Evolutionary conservation across 2,113 vertebrate genomes (phyloP).

Genomic region (Prochilodus magdalenae): DNA sequence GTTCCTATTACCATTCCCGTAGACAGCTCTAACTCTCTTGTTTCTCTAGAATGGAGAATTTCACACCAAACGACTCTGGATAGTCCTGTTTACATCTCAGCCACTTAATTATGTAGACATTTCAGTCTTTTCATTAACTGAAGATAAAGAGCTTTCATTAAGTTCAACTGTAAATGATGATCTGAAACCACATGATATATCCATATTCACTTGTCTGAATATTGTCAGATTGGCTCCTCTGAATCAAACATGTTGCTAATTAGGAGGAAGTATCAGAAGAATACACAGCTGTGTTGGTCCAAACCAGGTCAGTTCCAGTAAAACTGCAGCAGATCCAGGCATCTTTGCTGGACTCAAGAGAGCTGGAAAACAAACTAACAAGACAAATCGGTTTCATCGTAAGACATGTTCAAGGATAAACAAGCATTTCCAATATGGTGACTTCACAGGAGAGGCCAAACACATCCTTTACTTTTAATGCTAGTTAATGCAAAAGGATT

Average conservation of each 20-base stretch:
- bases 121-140: no score
- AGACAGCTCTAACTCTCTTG: no score
- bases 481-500: no score
- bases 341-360: neutral
- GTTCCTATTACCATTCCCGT: no score
- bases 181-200: neutral
- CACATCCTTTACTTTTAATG: no score
- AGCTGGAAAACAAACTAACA: neutral
- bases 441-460: no score
- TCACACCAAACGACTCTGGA: no score
- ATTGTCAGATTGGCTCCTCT: neutral
- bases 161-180: neutral
- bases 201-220: neutral
- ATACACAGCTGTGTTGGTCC: neutral
- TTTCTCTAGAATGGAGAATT: no score
- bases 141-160: neutral
- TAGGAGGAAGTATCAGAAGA: neutral
- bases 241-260: neutral
- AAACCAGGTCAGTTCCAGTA: neutral
- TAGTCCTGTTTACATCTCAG: no score
- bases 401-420: no score
- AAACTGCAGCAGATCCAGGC: neutral
- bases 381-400: neutral
- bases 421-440: no score
- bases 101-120: no score